phyloP scores from a whole-genome alignment of 2,113 vertebrate genomes.

The western clawed frog (Xenopus tropicalis) region DNA sequence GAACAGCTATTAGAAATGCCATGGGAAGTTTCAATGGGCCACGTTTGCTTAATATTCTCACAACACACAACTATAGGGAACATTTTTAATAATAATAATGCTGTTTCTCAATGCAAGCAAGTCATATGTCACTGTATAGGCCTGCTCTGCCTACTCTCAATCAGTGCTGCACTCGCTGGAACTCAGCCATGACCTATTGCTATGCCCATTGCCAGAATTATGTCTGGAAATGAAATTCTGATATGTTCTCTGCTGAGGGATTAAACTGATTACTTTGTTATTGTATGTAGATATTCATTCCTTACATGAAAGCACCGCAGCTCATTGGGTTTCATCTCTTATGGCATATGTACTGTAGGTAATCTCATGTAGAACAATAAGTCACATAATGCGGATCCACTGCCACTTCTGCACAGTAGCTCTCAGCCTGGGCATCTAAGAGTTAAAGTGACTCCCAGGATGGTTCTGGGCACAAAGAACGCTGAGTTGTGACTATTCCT shows the following conservation, averaged over 20 bases:
- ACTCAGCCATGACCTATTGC: constrained; percentile 19
- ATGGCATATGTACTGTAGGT: too few species aligned
- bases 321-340: background rate
- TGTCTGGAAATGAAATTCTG: constrained; percentile 31
- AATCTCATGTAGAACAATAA: too few species aligned
- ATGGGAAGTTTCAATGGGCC: background rate
- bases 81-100: background rate
- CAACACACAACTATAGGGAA: background rate
- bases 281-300: background rate
- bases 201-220: constrained; percentile 12
- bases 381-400: too few species aligned
- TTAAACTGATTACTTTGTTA: constrained; percentile 4
- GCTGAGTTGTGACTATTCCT: too few species aligned
- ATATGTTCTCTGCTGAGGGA: constrained; percentile 1
- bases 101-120: background rate
- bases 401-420: background rate
- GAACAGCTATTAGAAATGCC: background rate
- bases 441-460: too few species aligned
- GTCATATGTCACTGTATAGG: background rate
- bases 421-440: too few species aligned
- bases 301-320: too few species aligned
- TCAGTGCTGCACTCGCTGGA: constrained; percentile 25
- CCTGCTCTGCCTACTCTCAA: background rate
- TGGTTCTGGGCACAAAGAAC: too few species aligned
- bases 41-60: background rate